Evolutionary conservation across 2,113 vertebrate genomes (phyloP).

Genomic region (Delphinus delphis): DNA sequence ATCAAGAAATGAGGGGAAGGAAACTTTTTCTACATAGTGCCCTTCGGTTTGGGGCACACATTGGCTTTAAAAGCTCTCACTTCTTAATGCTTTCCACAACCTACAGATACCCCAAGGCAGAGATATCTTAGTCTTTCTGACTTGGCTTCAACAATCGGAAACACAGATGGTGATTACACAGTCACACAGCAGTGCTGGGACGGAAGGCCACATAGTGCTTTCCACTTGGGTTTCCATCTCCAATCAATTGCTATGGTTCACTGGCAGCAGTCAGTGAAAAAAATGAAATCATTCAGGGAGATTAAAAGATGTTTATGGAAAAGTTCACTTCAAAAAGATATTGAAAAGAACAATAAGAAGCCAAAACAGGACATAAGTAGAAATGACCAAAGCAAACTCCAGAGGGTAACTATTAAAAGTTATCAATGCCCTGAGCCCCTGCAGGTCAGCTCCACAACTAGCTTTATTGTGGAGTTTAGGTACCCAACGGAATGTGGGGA

Average conservation of each 20-base stretch:
- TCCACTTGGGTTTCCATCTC: slow-evolving; percentile 45
- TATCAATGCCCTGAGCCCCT: background rate
- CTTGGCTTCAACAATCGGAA: slow-evolving; percentile 53
- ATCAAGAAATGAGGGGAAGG: background rate
- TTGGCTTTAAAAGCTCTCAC: slow-evolving; percentile 24
- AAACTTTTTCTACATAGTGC: background rate
- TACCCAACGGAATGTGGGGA: background rate
- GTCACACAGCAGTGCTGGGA: background rate
- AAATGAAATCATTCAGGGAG: slow-evolving; percentile 43
- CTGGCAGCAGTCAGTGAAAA: slow-evolving; percentile 66
- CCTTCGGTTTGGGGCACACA: background rate
- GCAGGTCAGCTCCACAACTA: background rate
- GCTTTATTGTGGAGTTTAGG: background rate
- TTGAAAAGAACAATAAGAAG: slow-evolving; percentile 46
- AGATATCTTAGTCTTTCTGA: slow-evolving; percentile 51
- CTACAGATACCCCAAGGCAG: background rate
- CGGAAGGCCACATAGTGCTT: slow-evolving; percentile 40
- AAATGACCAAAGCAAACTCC: slow-evolving; percentile 15
- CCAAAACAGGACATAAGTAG: slow-evolving; percentile 30
- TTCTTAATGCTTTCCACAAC: background rate
- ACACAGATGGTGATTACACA: background rate
- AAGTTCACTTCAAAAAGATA: slow-evolving; percentile 58
- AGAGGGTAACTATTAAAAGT: background rate
- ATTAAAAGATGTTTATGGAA: slow-evolving; percentile 68
- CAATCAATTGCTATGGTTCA: slow-evolving; percentile 66